These are phyloP conservation scores for Lypha dubia DNA, from an alignment of 2,888 invertebrate species.

Conservation along the genomic window DNA sequence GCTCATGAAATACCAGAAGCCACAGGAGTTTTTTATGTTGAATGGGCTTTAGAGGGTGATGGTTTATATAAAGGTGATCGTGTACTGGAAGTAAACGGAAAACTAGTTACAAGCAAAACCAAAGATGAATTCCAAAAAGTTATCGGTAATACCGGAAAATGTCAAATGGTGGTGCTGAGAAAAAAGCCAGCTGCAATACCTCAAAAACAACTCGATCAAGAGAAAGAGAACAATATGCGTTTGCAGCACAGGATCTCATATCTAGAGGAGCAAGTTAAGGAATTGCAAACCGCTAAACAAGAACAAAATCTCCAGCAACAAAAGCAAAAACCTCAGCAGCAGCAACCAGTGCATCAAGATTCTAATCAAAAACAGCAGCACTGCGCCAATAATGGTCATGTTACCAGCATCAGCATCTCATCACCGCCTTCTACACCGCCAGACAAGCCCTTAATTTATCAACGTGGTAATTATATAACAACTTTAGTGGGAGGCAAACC, in stretches of 20 bases:
- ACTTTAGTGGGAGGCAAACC: slow-evolving; percentile 86
- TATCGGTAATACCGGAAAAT: slow-evolving; percentile 84
- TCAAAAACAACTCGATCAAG: slow-evolving; percentile 82
- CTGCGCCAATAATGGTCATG: slow-evolving; percentile 82
- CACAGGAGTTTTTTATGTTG: slow-evolving; percentile 87
- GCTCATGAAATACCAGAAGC: slow-evolving; percentile 87
- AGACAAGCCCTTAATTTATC: slow-evolving; percentile 88
- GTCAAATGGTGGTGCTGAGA: slow-evolving; percentile 82
- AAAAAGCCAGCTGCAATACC: slow-evolving; percentile 80
- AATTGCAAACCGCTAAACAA: slow-evolving; percentile 84
- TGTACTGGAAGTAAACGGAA: slow-evolving; percentile 92
- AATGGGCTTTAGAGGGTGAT: slow-evolving; percentile 92
- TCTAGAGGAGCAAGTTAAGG: slow-evolving; percentile 92
- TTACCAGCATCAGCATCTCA: slow-evolving; percentile 89
- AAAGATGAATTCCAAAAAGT: slow-evolving; percentile 89
- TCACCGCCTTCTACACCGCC: slow-evolving; percentile 85
- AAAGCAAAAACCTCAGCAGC: slow-evolving; percentile 41
- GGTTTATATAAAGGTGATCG: slow-evolving; percentile 90
- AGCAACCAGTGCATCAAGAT: slow-evolving; percentile 56
- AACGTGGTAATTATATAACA: slow-evolving; percentile 91
- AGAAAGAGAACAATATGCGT: slow-evolving; percentile 90
- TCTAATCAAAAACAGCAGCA: slow-evolving; percentile 49
- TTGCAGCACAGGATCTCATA: slow-evolving; percentile 94
- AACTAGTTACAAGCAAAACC: slow-evolving; percentile 87
- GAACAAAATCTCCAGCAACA: slow-evolving; percentile 71